These are phyloP conservation scores for Hippasteria phrygiana DNA, from an alignment of 53 echinoderm and acorn worm genomes.

Conservation along the genomic window DNA sequence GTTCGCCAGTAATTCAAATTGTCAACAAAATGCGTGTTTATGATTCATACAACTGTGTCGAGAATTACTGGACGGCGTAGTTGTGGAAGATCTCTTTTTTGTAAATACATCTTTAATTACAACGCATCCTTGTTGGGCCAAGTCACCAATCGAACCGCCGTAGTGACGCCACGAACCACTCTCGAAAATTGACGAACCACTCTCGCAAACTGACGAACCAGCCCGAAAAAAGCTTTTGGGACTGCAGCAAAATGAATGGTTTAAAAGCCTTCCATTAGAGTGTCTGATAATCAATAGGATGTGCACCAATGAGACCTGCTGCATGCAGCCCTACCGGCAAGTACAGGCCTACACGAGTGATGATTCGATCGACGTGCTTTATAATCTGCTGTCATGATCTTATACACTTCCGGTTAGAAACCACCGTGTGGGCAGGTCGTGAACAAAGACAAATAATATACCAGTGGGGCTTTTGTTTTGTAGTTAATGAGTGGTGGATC, in stretches of 20 bases:
- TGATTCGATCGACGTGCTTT: not conserved
- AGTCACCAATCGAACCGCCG: not conserved
- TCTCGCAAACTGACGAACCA: conserved; percentile 5
- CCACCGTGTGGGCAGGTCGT: not conserved
- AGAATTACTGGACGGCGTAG: too few relatives aligned
- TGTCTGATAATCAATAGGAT: not conserved
- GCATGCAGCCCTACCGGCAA: not conserved
- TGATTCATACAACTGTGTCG: too few relatives aligned
- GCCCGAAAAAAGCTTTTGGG: not conserved
- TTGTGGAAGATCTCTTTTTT: not conserved
- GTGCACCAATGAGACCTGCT: not conserved
- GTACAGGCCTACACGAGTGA: not conserved
- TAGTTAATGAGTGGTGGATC: conserved; percentile 8
- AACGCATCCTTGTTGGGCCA: not conserved
- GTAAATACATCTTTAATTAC: not conserved
- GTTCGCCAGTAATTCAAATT: too few relatives aligned
- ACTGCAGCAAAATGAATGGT: not conserved
- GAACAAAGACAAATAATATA: conserved; percentile 6
- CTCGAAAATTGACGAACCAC: not conserved
- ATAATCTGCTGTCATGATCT: not conserved
- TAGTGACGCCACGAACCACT: not conserved
- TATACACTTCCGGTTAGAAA: not conserved
- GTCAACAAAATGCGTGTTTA: too few relatives aligned
- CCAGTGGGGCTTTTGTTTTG: not conserved
- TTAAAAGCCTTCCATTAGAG: not conserved